Base-by-base conservation (phyloP, 2,888 invertebrate species). In the Rhagium mordax region DNA sequence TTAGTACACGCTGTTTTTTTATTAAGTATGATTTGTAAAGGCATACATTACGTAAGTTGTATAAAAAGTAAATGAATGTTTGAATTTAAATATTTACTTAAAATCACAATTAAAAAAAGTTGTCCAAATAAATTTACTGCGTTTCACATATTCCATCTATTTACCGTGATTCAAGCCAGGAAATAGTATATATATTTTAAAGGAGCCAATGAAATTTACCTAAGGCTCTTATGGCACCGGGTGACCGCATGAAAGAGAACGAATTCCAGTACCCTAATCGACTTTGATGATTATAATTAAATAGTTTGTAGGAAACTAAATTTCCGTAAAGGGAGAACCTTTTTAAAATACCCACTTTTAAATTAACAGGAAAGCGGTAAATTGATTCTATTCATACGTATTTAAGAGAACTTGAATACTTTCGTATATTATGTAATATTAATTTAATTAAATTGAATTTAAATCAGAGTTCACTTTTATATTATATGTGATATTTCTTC, bases 51-150 rank as follows among this genome's bases (percentile, higher is more conserved):
- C 15, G 27, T 27, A 57, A 15, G 13, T 18, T 10, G 3, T 27
- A n/a, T 60, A 13, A 10, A 18, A 60, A 41, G 60, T 60, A 60
- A 41, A 41, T 29, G 16, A 2, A 10, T 15, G 15, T 6, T 18
- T 5, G 15, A 13, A 4, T 15, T 27, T 55, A 10, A 1, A 7
- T n/a, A 15, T 55, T 55, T 55, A 55, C 55, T 24, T 24, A 13
- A 55, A 62, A 62, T 21, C 48, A 21, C 47, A 62, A 62, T 62
- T 48, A 62, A 62, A 62, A 62, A 20, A n/a, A 13, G 13, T 18
- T 62, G 7, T 8, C 4, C 33, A n/a, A 60, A 60, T 41, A 60
- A 0, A 48, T 47, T 48, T 47, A 62, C 10, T 55, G 24, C 55
- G 55, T 48, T 62, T 62, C 7, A 47, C 5, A 1, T 7, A 21